A percentile compares a stretch with the other conserved stretches of the same genome.
Evolutionary conservation across 1,140 invertebrate species (phyloP).

Genomic region (Harpegnathos saltator): DNA sequence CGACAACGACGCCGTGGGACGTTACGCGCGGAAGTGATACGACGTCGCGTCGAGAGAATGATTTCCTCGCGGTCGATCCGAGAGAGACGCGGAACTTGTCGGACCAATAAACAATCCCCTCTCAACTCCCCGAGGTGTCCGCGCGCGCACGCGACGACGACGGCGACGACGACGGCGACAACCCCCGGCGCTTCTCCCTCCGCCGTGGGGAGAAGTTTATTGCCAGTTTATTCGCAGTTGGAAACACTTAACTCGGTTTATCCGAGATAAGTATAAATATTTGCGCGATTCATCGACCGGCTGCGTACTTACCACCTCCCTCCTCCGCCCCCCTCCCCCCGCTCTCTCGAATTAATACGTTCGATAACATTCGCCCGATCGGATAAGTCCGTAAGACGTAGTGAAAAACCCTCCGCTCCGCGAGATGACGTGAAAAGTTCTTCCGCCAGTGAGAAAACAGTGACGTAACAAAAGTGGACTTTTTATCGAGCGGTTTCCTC

Average conservation of each 20-base stretch:
- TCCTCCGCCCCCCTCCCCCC: background rate
- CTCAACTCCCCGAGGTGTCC: constrained; percentile 39
- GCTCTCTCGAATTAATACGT: background rate
- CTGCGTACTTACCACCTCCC: background rate
- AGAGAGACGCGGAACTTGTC: constrained; percentile 32
- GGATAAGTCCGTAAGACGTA: too few species aligned
- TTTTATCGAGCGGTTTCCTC: background rate
- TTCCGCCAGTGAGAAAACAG: too few species aligned
- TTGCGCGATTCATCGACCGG: constrained; percentile 30
- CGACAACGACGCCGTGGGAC: too few species aligned
- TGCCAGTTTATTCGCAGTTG: constrained; percentile 31
- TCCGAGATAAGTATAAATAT: constrained; percentile 39
- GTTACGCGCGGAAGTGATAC: constrained; percentile 26
- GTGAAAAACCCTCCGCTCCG: too few species aligned
- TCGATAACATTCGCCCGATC: background rate
- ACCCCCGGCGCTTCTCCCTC: background rate
- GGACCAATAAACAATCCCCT: constrained; percentile 50
- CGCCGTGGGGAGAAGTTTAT: constrained; percentile 30
- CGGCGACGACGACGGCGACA: constrained; percentile 30
- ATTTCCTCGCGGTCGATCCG: constrained; percentile 35
- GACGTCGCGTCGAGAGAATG: constrained; percentile 29
- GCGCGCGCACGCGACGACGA: background rate
- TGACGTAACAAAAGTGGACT: background rate
- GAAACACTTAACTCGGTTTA: constrained; percentile 47
- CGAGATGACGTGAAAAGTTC: too few species aligned